Evolutionary conservation across 1,140 invertebrate genomes (phyloP).

Genomic region (Hylaeus anthracinus): DNA sequence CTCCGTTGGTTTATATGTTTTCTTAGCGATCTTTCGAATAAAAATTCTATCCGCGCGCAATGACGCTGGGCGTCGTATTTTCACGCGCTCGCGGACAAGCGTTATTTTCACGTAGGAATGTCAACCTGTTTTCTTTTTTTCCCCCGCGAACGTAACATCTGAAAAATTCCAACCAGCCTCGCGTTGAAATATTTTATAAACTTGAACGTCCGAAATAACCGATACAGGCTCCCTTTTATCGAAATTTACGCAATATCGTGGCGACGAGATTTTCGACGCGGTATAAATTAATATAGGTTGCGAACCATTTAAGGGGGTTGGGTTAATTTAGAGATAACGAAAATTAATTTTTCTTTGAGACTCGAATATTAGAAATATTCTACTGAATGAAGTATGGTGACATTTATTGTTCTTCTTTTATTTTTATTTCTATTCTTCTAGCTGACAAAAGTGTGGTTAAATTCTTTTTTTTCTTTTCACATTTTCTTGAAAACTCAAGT

Average conservation of each 20-base stretch:
- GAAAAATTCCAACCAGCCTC: not conserved
- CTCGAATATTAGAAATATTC: too few relatives aligned
- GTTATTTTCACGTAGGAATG: conserved; percentile 6
- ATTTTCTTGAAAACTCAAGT: too few relatives aligned
- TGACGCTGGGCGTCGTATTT: conserved; percentile 10
- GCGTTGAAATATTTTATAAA: not conserved
- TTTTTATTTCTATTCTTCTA: too few relatives aligned
- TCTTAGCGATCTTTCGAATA: conserved; percentile 28
- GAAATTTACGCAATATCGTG: not conserved
- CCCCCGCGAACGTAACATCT: not conserved
- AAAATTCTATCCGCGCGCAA: conserved; percentile 29
- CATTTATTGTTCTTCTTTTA: too few relatives aligned
- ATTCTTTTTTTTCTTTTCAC: too few relatives aligned
- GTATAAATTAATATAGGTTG: not conserved
- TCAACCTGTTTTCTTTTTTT: not conserved
- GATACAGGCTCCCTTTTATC: too few relatives aligned
- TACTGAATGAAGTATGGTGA: too few relatives aligned
- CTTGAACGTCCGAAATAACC: not conserved
- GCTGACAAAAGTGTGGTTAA: too few relatives aligned
- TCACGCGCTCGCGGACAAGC: not conserved
- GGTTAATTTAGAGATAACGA: too few relatives aligned
- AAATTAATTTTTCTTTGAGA: too few relatives aligned
- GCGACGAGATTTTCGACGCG: not conserved
- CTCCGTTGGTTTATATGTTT: conserved; percentile 18
- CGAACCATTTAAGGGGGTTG: not conserved